Percentiles rank a stretch among this genome's conserved stretches.
Conservation (phyloP, 2,113 vertebrate species). For the Tetrax tetrax region DNA sequence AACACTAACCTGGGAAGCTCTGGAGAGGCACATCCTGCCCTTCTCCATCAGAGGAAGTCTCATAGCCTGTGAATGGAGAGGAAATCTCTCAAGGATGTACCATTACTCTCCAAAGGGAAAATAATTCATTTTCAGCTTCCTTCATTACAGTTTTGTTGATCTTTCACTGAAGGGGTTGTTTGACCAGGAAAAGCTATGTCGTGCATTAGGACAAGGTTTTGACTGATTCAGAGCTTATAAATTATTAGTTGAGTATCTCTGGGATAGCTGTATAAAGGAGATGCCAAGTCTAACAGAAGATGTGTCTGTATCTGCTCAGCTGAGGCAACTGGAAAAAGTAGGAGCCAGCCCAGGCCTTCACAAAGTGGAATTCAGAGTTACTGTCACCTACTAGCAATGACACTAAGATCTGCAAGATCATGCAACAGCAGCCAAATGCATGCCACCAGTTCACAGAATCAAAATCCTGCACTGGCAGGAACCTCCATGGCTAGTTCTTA, state of each 20-base stretch:
- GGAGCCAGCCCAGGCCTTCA: not conserved
- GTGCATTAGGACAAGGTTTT: not conserved
- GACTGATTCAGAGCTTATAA: not conserved
- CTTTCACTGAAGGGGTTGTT: not conserved
- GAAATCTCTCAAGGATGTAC: constrained; percentile 49
- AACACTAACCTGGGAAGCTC: not conserved
- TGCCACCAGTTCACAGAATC: not conserved
- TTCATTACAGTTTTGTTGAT: not conserved
- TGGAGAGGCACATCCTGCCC: constrained; percentile 38
- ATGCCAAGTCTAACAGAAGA: not conserved
- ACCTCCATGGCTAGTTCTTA: not conserved
- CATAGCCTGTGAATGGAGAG: constrained; percentile 11
- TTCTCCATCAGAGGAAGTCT: constrained; percentile 53
- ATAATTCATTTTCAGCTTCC: constrained; percentile 12
- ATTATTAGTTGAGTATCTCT: not conserved
- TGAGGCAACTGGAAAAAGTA: not conserved
- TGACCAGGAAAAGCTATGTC: not conserved
- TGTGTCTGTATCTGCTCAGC: not conserved
- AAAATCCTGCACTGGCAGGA: not conserved
- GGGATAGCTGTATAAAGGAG: not conserved
- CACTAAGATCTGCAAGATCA: not conserved
- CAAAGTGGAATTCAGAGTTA: not conserved
- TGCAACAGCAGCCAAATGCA: not conserved
- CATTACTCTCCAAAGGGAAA: constrained; percentile 9
- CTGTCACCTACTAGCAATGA: not conserved